Evolutionary conservation across 2,797 vertebrate species (phyloP).

Genomic region (Hydrocynus forskahlii): DNA sequence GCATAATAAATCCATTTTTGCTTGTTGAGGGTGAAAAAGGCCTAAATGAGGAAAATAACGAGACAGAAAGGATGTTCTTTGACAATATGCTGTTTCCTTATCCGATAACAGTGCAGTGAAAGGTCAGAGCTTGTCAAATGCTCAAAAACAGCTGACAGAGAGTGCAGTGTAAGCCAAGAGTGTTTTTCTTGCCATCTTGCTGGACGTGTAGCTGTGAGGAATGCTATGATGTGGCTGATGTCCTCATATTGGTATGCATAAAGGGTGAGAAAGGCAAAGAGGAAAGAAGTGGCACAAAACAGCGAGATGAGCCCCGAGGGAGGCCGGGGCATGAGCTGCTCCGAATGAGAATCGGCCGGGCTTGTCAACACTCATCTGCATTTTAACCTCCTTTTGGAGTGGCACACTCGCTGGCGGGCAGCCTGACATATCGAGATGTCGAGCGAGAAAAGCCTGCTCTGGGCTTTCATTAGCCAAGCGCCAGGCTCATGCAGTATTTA

Average conservation of each 20-base stretch:
- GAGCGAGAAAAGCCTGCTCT: slow-evolving; percentile 56
- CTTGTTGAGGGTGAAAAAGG: not conserved
- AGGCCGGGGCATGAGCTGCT: slow-evolving; percentile 59
- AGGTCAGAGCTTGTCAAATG: slow-evolving; percentile 61
- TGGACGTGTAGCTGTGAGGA: not conserved
- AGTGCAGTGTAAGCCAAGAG: slow-evolving; percentile 42
- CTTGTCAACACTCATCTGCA: slow-evolving; percentile 77
- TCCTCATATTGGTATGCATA: slow-evolving; percentile 67
- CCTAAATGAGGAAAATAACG: not conserved
- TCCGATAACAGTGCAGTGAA: slow-evolving; percentile 58
- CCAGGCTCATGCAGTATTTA: slow-evolving; percentile 73
- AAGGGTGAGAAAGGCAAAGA: slow-evolving; percentile 58
- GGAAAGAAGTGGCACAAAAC: slow-evolving; percentile 53
- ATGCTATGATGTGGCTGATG: slow-evolving; percentile 31
- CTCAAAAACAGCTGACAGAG: slow-evolving; percentile 63
- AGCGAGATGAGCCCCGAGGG: slow-evolving; percentile 66
- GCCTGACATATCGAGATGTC: slow-evolving; percentile 71
- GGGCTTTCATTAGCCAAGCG: slow-evolving; percentile 66
- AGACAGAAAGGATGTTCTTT: slow-evolving; percentile 1
- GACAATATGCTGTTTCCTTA: slow-evolving; percentile 49
- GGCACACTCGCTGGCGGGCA: slow-evolving; percentile 65
- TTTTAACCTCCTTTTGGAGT: slow-evolving; percentile 66
- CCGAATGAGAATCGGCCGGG: slow-evolving; percentile 73
- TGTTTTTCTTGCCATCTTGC: not conserved
- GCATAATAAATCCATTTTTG: slow-evolving; percentile 28